Evolutionary conservation across 2,797 vertebrate species (phyloP).

Genomic region (Bradypodion pumilum): DNA sequence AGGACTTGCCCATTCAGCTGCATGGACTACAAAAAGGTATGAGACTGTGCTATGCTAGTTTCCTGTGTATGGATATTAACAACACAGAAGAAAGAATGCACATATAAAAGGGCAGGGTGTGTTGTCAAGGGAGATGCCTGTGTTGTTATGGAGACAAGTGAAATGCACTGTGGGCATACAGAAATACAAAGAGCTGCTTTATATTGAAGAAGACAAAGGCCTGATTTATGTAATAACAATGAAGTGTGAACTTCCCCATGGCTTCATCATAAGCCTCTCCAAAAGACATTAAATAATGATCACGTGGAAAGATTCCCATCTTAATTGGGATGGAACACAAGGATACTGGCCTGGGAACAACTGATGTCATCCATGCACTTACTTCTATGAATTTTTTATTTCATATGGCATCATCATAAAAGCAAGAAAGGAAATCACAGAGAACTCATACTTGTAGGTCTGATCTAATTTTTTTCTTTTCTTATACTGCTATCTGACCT

Average conservation of each 20-base stretch:
- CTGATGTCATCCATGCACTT: neutral
- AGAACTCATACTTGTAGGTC: neutral
- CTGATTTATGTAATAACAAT: neutral
- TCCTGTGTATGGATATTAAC: neutral
- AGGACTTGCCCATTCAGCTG: neutral
- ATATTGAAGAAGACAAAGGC: neutral
- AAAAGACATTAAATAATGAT: neutral
- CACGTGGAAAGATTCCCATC: neutral
- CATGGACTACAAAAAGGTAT: neutral
- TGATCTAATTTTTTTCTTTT: neutral
- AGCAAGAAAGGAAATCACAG: neutral
- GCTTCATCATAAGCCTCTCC: neutral
- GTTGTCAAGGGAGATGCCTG: slow-evolving; percentile 29
- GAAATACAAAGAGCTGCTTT: neutral
- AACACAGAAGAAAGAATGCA: slow-evolving; percentile 1
- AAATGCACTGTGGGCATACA: neutral
- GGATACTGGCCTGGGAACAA: neutral
- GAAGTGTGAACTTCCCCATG: neutral
- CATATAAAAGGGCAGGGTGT: neutral
- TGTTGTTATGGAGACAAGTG: slow-evolving; percentile 35
- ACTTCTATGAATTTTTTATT: neutral
- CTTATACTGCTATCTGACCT: neutral
- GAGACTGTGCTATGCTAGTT: neutral
- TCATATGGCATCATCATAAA: neutral
- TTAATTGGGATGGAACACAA: neutral